Conservation (phyloP, 2,797 vertebrate genomes). For the Delichon dasypus region DNA sequence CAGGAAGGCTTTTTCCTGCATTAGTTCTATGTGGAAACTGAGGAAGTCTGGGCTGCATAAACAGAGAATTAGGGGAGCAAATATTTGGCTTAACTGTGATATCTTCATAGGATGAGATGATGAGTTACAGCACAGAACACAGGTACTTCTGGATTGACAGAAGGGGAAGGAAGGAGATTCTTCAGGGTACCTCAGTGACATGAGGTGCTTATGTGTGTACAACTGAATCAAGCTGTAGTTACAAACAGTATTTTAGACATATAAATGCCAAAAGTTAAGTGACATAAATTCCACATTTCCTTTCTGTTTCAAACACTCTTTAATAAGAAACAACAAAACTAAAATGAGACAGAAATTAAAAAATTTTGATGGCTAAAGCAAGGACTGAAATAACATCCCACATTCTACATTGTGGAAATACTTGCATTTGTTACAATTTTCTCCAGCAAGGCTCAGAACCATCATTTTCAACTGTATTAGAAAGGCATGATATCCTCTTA, state of each 20-base stretch:
- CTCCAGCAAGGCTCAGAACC: neutral
- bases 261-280: neutral
- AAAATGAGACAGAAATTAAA: neutral
- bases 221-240: neutral
- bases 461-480: neutral
- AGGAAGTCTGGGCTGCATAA: neutral
- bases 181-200: neutral
- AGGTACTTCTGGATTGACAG: neutral
- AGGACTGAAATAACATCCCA: neutral
- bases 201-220: neutral
- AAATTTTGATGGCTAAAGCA: neutral
- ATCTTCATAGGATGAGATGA: neutral
- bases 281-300: neutral
- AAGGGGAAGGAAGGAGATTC: neutral
- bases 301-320: neutral
- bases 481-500: neutral
- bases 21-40: neutral
- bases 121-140: neutral
- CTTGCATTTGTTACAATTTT: neutral
- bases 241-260: neutral
- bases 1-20: neutral
- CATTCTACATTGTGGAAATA: neutral
- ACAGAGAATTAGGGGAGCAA: neutral
- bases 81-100: neutral
- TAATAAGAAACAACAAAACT: neutral